Base-by-base conservation (phyloP, 2,797 vertebrate genomes). In the Rhyacichthys aspro region DNA sequence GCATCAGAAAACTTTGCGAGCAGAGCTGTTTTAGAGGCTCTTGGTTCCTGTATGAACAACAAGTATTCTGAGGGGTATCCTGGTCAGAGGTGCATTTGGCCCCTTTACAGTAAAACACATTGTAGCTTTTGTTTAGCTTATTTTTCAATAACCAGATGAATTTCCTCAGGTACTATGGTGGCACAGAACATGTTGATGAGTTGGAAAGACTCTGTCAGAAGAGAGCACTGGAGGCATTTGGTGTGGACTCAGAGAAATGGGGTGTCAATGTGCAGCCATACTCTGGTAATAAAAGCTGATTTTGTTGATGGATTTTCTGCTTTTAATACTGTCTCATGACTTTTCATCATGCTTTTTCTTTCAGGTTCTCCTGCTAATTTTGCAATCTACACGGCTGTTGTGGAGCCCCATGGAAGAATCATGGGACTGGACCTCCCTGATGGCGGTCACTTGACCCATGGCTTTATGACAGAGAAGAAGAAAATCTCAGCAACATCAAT, bases 31-130 rank as follows among this genome's bases (percentile, higher is more conserved):
- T 85, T 99, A 43, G 97, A 99, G 72, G 96, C 97, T 9, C 87
- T 99, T 15, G 96, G 97, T 1, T 98, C 97, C 56, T 99, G 98
- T 75, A 78, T 98, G 94, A 97, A 98, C 88, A 99, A 99, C 90
- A 99, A 99, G 80, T 99, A 99, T 81, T 99, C 98, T 0, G 98
- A 99, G 72, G 98, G 98, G 0, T 99, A 99, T 84, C 97, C 96
- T 0, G 97, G 96, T 43, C 96, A 98, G 88, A 96, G 97, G 98
- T 99, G 72, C 19, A 15, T 10, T 23, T 55, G 5, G 9, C 8
- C 23, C 7, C 9, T 32, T 42, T 16, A 28, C 9, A 16, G 18
- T 7, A 14, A 36, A 11, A 1, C 14, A 14, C 42, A 9, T 1
- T 55, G 0, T 48, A 43, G 43, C 5, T 0, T 10, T 0, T 49